These are phyloP conservation scores for Synanthedon vespiformis DNA, from an alignment of 2,888 invertebrate genomes.

Conservation along the genomic window DNA sequence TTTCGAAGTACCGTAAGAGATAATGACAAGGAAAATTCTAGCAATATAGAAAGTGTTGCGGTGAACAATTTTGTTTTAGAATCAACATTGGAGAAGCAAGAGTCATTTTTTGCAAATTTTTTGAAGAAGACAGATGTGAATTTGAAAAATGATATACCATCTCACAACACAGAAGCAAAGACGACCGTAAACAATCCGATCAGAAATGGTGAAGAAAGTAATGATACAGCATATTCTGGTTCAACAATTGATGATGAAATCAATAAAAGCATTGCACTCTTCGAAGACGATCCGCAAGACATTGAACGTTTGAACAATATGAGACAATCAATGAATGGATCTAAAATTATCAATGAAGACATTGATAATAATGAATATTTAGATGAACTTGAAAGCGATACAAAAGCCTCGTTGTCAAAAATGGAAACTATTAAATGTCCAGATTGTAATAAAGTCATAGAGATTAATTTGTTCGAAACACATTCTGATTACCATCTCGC, in stretches of 20 bases:
- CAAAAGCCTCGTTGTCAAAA: conserved; percentile 4
- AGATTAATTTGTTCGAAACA: conserved; percentile 67
- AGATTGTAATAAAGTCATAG: conserved; percentile 74
- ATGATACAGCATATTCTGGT: conserved; percentile 49
- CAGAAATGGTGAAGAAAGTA: conserved; percentile 46
- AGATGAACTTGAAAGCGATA: neutral
- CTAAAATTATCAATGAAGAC: neutral
- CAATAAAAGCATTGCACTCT: conserved; percentile 54
- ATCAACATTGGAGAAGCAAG: conserved; percentile 41
- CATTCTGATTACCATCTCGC: conserved; percentile 85
- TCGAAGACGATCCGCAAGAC: conserved; percentile 47
- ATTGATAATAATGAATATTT: no score
- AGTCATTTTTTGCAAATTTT: conserved; percentile 61
- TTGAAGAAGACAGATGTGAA: conserved; percentile 15
- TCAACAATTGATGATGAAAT: conserved; percentile 63
- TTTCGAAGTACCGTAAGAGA: conserved; percentile 19
- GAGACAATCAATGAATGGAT: conserved; percentile 22
- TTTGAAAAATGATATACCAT: conserved; percentile 4
- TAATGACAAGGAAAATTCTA: conserved; percentile 2
- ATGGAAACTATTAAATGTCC: conserved; percentile 59
- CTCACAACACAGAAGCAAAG: conserved; percentile 4
- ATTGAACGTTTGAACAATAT: conserved; percentile 37
- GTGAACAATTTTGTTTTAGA: conserved; percentile 14
- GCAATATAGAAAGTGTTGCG: conserved; percentile 2
- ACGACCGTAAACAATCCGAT: conserved; percentile 26